phyloP scores from a whole-genome alignment of 2,888 invertebrate species.

The Tinea pellionella region DNA sequence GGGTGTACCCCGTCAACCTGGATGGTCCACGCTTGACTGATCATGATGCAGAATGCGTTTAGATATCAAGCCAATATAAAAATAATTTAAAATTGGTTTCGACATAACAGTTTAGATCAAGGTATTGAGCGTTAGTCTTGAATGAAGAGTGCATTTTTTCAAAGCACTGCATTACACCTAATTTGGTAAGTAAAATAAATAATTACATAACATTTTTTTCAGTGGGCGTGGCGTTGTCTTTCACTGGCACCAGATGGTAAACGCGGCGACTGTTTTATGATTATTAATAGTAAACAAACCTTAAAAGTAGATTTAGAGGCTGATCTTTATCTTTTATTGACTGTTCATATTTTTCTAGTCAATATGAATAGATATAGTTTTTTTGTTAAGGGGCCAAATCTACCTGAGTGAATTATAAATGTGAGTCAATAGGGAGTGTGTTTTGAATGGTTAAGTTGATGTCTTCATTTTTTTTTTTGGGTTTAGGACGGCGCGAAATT shows the following conservation, averaged over 20 bases:
- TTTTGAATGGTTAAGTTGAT: not conserved
- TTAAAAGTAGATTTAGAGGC: conserved; percentile 12
- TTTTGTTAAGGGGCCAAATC: not conserved
- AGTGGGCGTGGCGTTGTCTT: conserved; percentile 8
- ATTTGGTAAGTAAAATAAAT: conserved; percentile 29
- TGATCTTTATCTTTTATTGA: conserved; percentile 11
- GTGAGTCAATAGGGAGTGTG: not conserved
- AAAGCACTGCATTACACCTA: not conserved
- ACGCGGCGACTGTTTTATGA: conserved; percentile 45
- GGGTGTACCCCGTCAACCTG: too few species aligned
- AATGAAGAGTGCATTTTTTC: not conserved
- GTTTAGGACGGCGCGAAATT: not conserved
- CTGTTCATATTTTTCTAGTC: not conserved
- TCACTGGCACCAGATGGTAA: conserved; percentile 50
- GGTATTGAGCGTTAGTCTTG: too few species aligned
- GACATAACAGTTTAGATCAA: too few species aligned
- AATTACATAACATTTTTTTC: conserved; percentile 39
- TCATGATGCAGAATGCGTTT: too few species aligned
- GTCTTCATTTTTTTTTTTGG: not conserved
- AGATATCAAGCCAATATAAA: too few species aligned
- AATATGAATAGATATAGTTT: not conserved
- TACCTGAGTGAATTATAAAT: not conserved
- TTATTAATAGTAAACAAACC: conserved; percentile 52
- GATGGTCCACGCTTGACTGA: too few species aligned
- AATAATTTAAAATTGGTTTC: too few species aligned